Evolutionary conservation across 2,797 vertebrate species (phyloP), one percentile per base, ranked within the genome.

Genomic region (Gambelia wislizenii): DNA sequence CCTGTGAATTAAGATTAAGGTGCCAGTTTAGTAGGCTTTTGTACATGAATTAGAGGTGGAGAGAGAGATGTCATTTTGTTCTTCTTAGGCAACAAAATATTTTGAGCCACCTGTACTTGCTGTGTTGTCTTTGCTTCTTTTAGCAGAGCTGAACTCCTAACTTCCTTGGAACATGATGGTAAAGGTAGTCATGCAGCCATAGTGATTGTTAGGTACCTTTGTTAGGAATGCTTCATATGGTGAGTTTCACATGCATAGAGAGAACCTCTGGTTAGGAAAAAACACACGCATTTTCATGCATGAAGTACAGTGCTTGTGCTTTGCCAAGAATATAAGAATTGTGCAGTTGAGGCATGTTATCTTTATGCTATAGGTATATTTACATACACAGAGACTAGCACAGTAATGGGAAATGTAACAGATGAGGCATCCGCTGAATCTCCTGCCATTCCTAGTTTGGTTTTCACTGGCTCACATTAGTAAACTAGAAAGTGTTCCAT

Each of bases 401-500:
- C 59, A n/a, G 20, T 36, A 54, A 75, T 83, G 39, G 25, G 30
- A 47, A 75, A 59, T 14, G 18, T 36, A 64, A 70, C 4, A 56
- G 18, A 42, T 87, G 76, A 81, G n/a, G 36, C 16, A 87, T 25
- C 13, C 3, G 14, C 12, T 52, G n/a, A 77, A 67, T 89, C n/a
- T 88, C 82, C 84, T 80, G 8, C 16, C 92, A 91, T 90, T 89
- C 44, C 83, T 82, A 92, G 91, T 61, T 91, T 42, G 56, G 52
- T 78, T 78, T 93, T 90, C 64, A 83, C 87, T 95, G 93, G 36
- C 92, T 86, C 83, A 81, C 75, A 70, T 2, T 4, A 90, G 61
- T 81, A 85, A 76, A 79, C 90, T 74, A 78, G 39, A 82, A 49
- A 27, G 2, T 91, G 69, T 91, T 93, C 85, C 36, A 61, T 83